Conservation (phyloP, 2,113 vertebrate species). For the Ranitomeya imitator region DNA sequence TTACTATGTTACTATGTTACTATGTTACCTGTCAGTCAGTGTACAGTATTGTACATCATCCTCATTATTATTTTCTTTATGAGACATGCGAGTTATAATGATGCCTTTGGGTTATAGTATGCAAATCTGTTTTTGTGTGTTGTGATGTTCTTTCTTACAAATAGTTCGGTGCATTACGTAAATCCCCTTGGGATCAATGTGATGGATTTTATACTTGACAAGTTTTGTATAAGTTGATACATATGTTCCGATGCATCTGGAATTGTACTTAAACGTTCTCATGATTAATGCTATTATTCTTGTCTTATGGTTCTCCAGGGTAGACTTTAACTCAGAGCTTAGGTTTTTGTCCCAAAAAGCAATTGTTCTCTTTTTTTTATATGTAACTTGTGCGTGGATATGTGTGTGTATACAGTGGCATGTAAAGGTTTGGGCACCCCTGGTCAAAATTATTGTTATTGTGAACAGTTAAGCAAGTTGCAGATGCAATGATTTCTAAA, state of each 20-base stretch:
- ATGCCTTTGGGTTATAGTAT: background rate
- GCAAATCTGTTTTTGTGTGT: background rate
- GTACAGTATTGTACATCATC: background rate
- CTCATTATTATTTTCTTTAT: background rate
- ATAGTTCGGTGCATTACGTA: conserved; percentile 26
- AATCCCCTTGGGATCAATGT: background rate
- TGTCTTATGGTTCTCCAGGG: conserved; percentile 36
- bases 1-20: too few relatives aligned
- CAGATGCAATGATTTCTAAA: too few relatives aligned
- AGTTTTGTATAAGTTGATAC: conserved; percentile 34
- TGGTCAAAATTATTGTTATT: too few relatives aligned
- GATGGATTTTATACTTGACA: conserved; percentile 43
- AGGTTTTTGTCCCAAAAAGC: background rate
- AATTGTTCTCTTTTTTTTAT: background rate
- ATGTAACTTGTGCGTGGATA: background rate
- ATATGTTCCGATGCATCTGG: conserved; percentile 49
- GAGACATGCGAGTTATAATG: background rate
- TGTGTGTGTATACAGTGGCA: too few relatives aligned
- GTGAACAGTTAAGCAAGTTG: too few relatives aligned
- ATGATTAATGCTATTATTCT: conserved; percentile 43
- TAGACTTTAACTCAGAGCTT: conserved; percentile 9
- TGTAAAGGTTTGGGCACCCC: too few relatives aligned
- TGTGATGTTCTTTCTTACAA: background rate
- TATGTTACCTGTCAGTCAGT: background rate
- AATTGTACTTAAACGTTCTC: conserved; percentile 30